A percentile compares a stretch with the other conserved stretches of the same genome.
These are phyloP conservation scores for Drosophila falleni DNA, from an alignment of 2,888 invertebrate species.

Conservation along the genomic window DNA sequence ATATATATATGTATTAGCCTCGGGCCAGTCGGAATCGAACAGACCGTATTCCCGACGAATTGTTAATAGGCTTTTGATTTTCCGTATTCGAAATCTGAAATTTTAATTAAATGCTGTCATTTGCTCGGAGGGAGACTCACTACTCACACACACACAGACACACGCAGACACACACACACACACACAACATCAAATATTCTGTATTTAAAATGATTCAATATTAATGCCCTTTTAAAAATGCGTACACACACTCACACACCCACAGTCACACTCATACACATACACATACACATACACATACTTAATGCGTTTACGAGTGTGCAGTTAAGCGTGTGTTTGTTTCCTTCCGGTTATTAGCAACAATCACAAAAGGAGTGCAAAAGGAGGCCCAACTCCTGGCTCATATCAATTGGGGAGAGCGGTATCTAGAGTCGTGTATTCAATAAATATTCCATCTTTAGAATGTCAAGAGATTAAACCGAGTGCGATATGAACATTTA, in stretches of 20 bases:
- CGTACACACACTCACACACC: conserved; percentile 4
- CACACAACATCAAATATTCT: conserved; percentile 48
- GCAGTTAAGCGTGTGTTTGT: conserved; percentile 33
- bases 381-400: not conserved
- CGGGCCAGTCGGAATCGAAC: conserved; percentile 2
- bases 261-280: not conserved
- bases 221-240: conserved; percentile 48
- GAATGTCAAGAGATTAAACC: conserved; percentile 19
- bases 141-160: not conserved
- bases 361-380: conserved; percentile 19
- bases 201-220: conserved; percentile 55
- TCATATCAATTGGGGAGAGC: not conserved
- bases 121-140: conserved; percentile 10
- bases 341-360: conserved; percentile 57
- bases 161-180: not conserved
- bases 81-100: conserved; percentile 54
- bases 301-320: conserved; percentile 43
- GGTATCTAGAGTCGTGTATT: conserved; percentile 1
- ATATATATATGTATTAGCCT: not conserved
- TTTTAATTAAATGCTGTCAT: conserved; percentile 60
- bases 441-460: conserved; percentile 17
- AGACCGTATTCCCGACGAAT: not conserved
- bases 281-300: not conserved
- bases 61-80: conserved; percentile 50
- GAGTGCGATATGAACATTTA: conserved; percentile 8